Conservation (phyloP, 2,888 invertebrate species). For the Brachylomia viminalis region DNA sequence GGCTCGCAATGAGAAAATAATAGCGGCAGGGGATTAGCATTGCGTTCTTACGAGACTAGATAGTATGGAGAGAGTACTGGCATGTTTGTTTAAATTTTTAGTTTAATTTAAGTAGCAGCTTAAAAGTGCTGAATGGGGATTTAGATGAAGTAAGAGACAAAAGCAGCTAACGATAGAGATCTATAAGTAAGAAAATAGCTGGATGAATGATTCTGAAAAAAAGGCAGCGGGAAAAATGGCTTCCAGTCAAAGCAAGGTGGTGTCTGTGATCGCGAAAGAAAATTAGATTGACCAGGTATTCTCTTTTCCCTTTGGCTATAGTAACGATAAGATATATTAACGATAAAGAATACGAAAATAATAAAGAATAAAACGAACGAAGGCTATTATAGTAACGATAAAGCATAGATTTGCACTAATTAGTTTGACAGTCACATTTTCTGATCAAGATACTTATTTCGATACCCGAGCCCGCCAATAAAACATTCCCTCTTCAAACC, state of each 20-base stretch:
- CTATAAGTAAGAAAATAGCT: no score
- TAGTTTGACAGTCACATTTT: not conserved
- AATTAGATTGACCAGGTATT: no score
- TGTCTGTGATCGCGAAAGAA: no score
- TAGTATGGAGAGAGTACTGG: slow-evolving; percentile 52
- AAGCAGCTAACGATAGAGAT: not conserved
- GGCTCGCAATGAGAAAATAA: slow-evolving; percentile 81
- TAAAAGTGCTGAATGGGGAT: not conserved
- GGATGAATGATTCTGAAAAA: not conserved
- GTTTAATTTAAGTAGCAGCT: not conserved
- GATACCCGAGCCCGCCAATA: slow-evolving; percentile 10
- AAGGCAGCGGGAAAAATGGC: no score
- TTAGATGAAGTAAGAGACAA: not conserved
- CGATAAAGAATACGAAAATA: no score
- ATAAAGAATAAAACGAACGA: no score
- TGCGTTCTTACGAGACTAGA: slow-evolving; percentile 65
- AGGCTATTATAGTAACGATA: not conserved
- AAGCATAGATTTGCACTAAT: not conserved
- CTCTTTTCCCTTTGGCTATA: no score
- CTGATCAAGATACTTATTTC: slow-evolving; percentile 17
- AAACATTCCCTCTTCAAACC: slow-evolving; percentile 23
- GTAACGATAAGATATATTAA: no score
- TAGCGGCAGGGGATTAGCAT: slow-evolving; percentile 76
- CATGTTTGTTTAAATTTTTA: slow-evolving; percentile 31
- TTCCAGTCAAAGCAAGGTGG: no score